phyloP scores from a whole-genome alignment of 1,140 invertebrate species.

The Helicoverpa zea region DNA sequence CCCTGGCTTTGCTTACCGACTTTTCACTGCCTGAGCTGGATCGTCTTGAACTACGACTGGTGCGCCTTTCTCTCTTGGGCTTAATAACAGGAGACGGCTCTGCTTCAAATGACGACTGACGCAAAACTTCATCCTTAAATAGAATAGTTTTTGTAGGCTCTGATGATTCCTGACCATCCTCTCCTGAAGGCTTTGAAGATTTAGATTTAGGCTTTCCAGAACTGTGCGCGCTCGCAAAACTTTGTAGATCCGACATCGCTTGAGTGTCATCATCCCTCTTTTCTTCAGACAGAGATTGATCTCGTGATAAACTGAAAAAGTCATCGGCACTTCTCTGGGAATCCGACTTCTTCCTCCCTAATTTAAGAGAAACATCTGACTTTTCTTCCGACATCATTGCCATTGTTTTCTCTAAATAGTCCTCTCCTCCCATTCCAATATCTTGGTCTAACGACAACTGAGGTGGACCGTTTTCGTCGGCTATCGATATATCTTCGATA shows the following conservation, averaged over 20 bases:
- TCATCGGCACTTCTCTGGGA: constrained; percentile 87
- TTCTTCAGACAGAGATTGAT: constrained; percentile 79
- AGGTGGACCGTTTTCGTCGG: constrained; percentile 87
- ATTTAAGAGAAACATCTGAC: constrained; percentile 78
- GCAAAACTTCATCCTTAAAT: constrained; percentile 74
- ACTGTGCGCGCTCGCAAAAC: constrained; percentile 89
- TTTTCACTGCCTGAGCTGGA: constrained; percentile 84
- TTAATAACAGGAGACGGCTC: constrained; percentile 68
- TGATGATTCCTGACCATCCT: constrained; percentile 68
- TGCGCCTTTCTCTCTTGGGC: constrained; percentile 72
- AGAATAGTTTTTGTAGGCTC: constrained; percentile 72
- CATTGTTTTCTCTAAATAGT: constrained; percentile 81
- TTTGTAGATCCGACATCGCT: constrained; percentile 86
- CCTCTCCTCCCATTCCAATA: constrained; percentile 71
- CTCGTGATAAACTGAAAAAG: constrained; percentile 87
- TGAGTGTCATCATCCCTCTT: constrained; percentile 84
- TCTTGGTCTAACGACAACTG: constrained; percentile 81
- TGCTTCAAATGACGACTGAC: constrained; percentile 54
- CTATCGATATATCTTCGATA: constrained; percentile 94
- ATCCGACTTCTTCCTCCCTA: constrained; percentile 85
- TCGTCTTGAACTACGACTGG: constrained; percentile 79
- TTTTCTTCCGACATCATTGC: constrained; percentile 75
- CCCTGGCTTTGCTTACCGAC: constrained; percentile 73
- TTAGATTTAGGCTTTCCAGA: constrained; percentile 82
- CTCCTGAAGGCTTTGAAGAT: constrained; percentile 67